Base-by-base conservation (phyloP, 2,113 vertebrate genomes). In the Donacobius atricapilla region DNA sequence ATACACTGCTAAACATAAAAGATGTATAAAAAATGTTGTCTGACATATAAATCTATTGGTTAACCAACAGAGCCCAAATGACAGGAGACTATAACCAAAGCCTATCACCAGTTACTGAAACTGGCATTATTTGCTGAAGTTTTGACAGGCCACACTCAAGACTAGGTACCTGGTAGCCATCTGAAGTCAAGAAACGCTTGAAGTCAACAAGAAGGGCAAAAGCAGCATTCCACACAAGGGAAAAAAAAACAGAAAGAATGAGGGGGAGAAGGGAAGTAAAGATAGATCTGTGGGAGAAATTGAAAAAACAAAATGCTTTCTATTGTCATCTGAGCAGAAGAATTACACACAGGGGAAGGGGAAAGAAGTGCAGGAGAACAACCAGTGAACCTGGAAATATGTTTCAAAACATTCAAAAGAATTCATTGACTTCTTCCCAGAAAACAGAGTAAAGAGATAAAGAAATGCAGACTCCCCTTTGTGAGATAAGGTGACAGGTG, bases 221-320 rank as follows among this genome's bases (percentile, higher is more conserved):
- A 35, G 7, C 8, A 79, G 21, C 9, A 31, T 39, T 57, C 19
- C 42, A 63, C 14, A 73, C 3, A 22, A 14, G 7, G 6, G 15
- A 11, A 45, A 44, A 45, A 44, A 51, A 35, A 6, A 1, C 14
- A 33, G 11, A 40, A 20, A 28, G 30, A 40, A 30, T 0, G 1
- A 15, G 20, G 6, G 12, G 9, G 1, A 22, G 6, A 11, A 37
- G 7, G 33, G 8, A n/a, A 30, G 5, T 37, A 50, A 13, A 16
- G 42, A 33, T 45, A 56, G 25, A 33, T 11, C 28, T 70, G 15
- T 19, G 56, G 48, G 4, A 58, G 47, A 94, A 70, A 53, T 1
- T 44, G 11, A 47, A 66, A 73, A 80, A 57, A 11, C 4, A 69
- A 53, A 35, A 60, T 56, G 11, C 40, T 65, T 50, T 25, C 39